These are phyloP conservation scores for Cotesia glomerata DNA, from an alignment of 1,140 invertebrate genomes.

Conservation along the genomic window DNA sequence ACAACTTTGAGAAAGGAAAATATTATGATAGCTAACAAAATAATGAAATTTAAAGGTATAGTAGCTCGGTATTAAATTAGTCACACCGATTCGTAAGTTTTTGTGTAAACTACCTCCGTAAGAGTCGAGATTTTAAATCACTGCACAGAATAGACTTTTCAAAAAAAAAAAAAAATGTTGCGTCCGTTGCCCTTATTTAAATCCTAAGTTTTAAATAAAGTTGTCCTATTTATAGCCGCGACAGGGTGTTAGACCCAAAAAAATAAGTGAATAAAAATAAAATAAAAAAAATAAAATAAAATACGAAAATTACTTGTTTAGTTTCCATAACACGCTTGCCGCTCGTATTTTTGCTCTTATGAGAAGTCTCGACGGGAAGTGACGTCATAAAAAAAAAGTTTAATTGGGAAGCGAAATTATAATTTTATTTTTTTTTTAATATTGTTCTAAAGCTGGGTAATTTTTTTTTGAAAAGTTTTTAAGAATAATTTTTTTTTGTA, in stretches of 20 bases:
- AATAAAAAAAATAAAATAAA: not conserved
- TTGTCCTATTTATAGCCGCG: constrained; percentile 48
- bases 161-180: constrained; percentile 5
- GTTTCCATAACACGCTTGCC: constrained; percentile 31
- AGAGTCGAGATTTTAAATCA: not conserved
- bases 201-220: constrained; percentile 50
- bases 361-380: constrained; percentile 36
- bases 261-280: constrained; percentile 8
- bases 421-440: too few relatives aligned
- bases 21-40: too few relatives aligned
- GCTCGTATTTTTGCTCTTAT: not conserved
- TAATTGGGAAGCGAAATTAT: not conserved
- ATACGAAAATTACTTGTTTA: constrained; percentile 25
- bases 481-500: not conserved
- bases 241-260: constrained; percentile 34
- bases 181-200: constrained; percentile 53
- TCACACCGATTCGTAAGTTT: not conserved
- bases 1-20: too few relatives aligned
- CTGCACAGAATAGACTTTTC: not conserved
- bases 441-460: too few relatives aligned
- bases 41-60: not conserved
- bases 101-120: not conserved
- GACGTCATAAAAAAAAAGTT: constrained; percentile 35
- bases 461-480: too few relatives aligned
- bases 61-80: not conserved